phyloP scores from a whole-genome alignment of 2,113 vertebrate genomes.

The Aptenodytes forsteri region DNA sequence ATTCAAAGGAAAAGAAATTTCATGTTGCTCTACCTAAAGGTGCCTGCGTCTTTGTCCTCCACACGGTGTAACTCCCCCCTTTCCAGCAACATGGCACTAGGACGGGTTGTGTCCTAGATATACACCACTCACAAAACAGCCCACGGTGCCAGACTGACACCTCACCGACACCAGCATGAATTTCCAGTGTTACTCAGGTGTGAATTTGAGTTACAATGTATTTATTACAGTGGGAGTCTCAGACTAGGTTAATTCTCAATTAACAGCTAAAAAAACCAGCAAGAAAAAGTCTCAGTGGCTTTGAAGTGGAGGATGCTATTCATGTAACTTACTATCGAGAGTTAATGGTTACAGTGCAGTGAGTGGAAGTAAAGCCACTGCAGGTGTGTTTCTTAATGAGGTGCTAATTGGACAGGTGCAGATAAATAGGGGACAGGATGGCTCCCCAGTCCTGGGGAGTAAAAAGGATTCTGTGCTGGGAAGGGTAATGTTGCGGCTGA shows the following conservation, averaged over 20 bases:
- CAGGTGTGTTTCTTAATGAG: constrained; percentile 14
- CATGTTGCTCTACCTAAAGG: background rate
- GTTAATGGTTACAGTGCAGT: background rate
- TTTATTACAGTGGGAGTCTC: background rate
- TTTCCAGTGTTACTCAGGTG: background rate
- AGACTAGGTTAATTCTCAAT: background rate
- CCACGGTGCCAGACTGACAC: background rate
- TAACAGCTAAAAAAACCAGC: background rate
- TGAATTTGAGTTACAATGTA: background rate
- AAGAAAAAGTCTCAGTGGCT: background rate
- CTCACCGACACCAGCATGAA: background rate
- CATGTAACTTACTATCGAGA: background rate
- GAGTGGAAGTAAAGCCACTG: background rate
- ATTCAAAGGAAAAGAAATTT: background rate
- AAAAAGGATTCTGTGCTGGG: background rate
- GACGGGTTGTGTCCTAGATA: background rate
- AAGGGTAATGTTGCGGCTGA: background rate
- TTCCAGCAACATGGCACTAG: background rate
- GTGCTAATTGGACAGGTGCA: background rate
- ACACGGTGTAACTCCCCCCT: rapidly evolving
- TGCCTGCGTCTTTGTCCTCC: background rate
- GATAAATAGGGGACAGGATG: background rate
- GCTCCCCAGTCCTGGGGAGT: background rate
- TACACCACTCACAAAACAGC: background rate
- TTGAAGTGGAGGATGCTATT: background rate